Base-by-base conservation (phyloP, 2,113 vertebrate genomes). In the Corythaeola cristata region DNA sequence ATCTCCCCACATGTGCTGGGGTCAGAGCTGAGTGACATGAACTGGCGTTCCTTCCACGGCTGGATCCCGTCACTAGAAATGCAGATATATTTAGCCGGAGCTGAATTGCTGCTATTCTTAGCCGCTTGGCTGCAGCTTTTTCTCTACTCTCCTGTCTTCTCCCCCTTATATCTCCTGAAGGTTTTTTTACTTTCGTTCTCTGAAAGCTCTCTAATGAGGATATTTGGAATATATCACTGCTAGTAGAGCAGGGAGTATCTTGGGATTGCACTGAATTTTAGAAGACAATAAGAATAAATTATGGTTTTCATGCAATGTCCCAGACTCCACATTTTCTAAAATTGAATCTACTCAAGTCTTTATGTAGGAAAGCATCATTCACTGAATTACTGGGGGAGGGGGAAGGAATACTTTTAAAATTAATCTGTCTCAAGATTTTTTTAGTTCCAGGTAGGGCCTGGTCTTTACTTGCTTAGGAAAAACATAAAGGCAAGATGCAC, bases 41-140 rank as follows among this genome's bases (percentile, higher is more conserved):
- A 21, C 50, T 49, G 53, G 49, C 5, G 0, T 79, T 95, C 3
- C 1, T 53, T 92, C 58, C 28, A 50, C 0, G 45, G 73, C 94
- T 97, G 91, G 80, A 88, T 89, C 73, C 37, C 3, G 2, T 85
- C 94, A 88, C 80, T 64, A 73, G 78, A 79, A 94, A 82, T n/a
- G 14, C 45, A 92, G 73, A 39, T 91, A 97, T 91, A 87, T 95
- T 95, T 97, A 95, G 58, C 62, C 50, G 81, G 28, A 83, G 8
- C 45, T 91, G 59, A 91, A 73, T 37, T 3, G 16, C 62, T 68
- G 45, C 66, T 97, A 66, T 94, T 95, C 53, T 96, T 85, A 92
- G 76, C 68, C 78, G 68, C 71, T 75, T 78, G 35, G 24, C 60
- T 89, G 90, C 26, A 78, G 16, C 41, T 77, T 56, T 27, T 80